These are phyloP conservation scores for Chloropsis cyanopogon DNA, from an alignment of 2,113 vertebrate genomes.

Conservation along the genomic window DNA sequence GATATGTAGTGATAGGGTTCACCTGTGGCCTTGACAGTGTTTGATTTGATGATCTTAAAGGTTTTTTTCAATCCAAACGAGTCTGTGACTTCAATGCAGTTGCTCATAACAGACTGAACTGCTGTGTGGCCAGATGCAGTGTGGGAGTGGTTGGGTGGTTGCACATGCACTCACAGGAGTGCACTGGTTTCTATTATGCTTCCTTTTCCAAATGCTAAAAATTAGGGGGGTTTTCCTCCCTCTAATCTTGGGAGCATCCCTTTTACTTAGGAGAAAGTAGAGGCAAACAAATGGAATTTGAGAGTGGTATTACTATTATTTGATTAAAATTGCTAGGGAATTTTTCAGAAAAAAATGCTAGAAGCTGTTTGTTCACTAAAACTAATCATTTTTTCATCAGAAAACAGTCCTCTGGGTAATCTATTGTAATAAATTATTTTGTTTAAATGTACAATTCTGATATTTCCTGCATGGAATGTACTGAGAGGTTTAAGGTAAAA, in stretches of 20 bases:
- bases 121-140: fast-evolving
- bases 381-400: not conserved
- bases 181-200: not conserved
- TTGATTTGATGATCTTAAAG: not conserved
- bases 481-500: not conserved
- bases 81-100: not conserved
- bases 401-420: not conserved
- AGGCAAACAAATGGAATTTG: not conserved
- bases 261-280: not conserved
- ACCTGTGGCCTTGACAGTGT: not conserved
- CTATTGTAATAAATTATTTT: not conserved
- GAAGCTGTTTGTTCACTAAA: not conserved
- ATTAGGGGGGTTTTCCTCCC: too few species aligned
- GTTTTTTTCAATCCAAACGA: not conserved
- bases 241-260: not conserved
- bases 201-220: not conserved
- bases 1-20: not conserved
- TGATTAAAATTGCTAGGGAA: not conserved
- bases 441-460: not conserved
- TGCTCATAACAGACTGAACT: not conserved
- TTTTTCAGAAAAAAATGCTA: not conserved
- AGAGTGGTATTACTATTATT: not conserved
- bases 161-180: fast-evolving
- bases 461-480: not conserved
- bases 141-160: fast-evolving